Evolutionary conservation across 2,113 vertebrate genomes (phyloP), one percentile per base, ranked within the genome.

Genomic region (Onychostruthus taczanowskii): DNA sequence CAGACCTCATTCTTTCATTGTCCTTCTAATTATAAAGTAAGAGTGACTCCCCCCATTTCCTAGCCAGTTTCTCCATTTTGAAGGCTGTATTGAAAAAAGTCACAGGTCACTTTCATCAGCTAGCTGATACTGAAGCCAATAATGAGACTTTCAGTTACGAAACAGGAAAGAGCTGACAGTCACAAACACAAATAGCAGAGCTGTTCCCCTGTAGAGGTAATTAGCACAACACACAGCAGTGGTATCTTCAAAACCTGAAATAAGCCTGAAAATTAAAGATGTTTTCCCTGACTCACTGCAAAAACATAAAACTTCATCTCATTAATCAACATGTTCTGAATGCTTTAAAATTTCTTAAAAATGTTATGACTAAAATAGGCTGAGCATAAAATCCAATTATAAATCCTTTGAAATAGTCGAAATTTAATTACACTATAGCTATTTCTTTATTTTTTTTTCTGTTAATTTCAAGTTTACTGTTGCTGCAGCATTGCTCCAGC

Each of bases 221-320:
- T 12, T 9, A n/a, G 31, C 0, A 0, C 19, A 53, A 31, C 13
- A 67, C 41, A 39, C 0, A 1, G 18, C 3, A 2, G 18, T 1
- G 23, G 0, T 9, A 61, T 6, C 78, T 75, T 46, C 11, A 20
- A 70, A 75, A 81, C 8, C 52, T 27, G 44, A 63, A 16, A 35
- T 2, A 15, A 35, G 30, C 30, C 20, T 27, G 24, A 73, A 39
- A 66, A 58, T 30, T 27, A 31, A 50, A 69, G 53, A 73, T 33
- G 18, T 70, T 43, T 83, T 59, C 37, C 41, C 44, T 18, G 44
- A 59, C n/a, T 89, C 68, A 27, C 5, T 43, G 19, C 44, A 76
- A 76, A 52, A 39, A 10, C 16, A 18, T 12, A 19, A 59, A 83
- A n/a, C 28, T 31, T 35, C 28, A 39, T 16, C 43, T 63, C 50